These are phyloP conservation scores for Arge pagana DNA, from an alignment of 2,888 invertebrate species.

Conservation along the genomic window DNA sequence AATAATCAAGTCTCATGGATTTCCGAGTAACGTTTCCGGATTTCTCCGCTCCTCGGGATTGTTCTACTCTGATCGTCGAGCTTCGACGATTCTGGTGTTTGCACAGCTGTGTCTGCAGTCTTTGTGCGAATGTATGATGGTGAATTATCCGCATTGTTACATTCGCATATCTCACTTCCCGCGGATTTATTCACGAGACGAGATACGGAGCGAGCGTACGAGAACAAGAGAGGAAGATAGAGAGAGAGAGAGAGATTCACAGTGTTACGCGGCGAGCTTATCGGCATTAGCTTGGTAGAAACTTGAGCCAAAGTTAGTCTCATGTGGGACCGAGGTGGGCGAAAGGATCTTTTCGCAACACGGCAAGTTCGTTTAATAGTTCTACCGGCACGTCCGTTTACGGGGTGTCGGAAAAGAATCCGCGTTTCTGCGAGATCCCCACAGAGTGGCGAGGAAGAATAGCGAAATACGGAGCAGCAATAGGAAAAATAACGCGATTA, in stretches of 20 bases:
- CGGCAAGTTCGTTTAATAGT: not conserved
- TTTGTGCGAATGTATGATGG: too few relatives aligned
- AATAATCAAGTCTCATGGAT: too few relatives aligned
- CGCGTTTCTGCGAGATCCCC: not conserved
- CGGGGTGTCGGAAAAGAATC: not conserved
- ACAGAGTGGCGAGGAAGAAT: not conserved
- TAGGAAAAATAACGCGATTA: not conserved
- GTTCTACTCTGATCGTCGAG: too few relatives aligned
- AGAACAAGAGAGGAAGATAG: not conserved
- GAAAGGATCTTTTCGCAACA: not conserved
- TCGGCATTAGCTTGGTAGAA: slow-evolving; percentile 1
- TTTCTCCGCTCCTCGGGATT: too few relatives aligned
- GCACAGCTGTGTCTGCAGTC: too few relatives aligned
- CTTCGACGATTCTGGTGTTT: too few relatives aligned
- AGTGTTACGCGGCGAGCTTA: too few relatives aligned
- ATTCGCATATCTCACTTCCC: too few relatives aligned
- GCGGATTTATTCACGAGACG: too few relatives aligned
- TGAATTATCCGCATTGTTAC: too few relatives aligned
- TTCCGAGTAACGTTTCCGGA: too few relatives aligned
- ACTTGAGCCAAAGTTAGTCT: not conserved
- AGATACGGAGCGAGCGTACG: not conserved
- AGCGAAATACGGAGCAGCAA: not conserved
- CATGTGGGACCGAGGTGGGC: not conserved
- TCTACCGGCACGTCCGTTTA: not conserved
- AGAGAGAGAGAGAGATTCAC: too few relatives aligned